These are phyloP conservation scores for Drosophila dunni DNA, from an alignment of 1,140 invertebrate genomes.

Conservation along the genomic window DNA sequence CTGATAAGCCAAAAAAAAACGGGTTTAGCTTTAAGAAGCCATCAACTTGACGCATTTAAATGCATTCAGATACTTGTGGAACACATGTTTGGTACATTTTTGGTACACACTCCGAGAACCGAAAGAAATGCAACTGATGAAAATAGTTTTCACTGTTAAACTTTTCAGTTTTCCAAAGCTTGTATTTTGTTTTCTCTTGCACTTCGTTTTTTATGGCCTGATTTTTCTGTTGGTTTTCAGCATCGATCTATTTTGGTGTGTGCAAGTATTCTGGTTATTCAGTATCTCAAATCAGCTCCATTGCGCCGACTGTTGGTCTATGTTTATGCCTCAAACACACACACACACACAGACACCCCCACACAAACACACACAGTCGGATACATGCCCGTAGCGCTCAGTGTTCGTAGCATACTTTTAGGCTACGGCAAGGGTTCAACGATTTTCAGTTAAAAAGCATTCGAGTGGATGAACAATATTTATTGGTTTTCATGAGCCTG, in stretches of 20 bases:
- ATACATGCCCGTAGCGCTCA: no score
- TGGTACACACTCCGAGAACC: neutral
- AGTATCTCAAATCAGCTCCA: conserved; percentile 3
- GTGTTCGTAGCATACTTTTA: conserved; percentile 30
- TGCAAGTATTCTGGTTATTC: neutral
- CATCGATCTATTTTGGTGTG: conserved; percentile 33
- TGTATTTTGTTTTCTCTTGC: neutral
- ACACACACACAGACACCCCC: conserved; percentile 7
- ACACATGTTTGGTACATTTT: neutral
- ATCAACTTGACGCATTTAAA: conserved; percentile 6
- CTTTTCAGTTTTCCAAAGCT: conserved; percentile 46
- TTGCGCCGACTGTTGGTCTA: conserved; percentile 18
- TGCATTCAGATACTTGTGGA: conserved; percentile 8
- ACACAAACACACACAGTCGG: conserved; percentile 2
- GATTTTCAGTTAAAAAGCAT: conserved; percentile 79
- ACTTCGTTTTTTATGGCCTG: neutral
- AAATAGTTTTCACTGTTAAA: conserved; percentile 25
- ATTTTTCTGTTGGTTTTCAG: conserved; percentile 34
- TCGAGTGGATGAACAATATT: conserved; percentile 82
- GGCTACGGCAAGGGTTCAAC: conserved; percentile 74
- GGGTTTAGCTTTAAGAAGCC: conserved; percentile 5
- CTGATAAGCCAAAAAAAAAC: no score
- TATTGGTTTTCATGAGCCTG: conserved; percentile 76
- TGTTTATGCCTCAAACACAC: conserved; percentile 27
- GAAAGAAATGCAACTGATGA: conserved; percentile 54